Evolutionary conservation across 1,140 invertebrate genomes (phyloP).

Genomic region (Pseudoatta argentina): DNA sequence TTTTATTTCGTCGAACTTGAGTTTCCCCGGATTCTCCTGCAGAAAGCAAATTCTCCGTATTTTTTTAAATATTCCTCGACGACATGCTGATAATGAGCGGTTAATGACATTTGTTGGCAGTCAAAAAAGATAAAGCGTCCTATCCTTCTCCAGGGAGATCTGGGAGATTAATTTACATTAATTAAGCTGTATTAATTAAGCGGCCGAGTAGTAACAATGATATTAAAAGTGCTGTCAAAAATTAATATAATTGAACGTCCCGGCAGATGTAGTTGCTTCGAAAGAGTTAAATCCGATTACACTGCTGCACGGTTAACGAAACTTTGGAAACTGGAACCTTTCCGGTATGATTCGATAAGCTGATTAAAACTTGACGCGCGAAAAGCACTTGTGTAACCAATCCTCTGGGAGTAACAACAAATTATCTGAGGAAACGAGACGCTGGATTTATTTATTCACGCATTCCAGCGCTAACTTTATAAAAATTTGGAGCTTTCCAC

Average conservation of each 20-base stretch:
- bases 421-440: slow-evolving; percentile 27
- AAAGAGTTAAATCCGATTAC: slow-evolving; percentile 57
- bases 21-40: background rate
- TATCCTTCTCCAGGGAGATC: background rate
- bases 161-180: slow-evolving; percentile 42
- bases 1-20: background rate
- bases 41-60: background rate
- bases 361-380: slow-evolving; percentile 35
- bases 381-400: slow-evolving; percentile 36
- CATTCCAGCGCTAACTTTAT: background rate
- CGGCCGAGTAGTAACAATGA: slow-evolving; percentile 7
- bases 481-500: slow-evolving; percentile 22
- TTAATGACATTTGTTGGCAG: background rate
- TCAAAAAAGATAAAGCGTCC: background rate
- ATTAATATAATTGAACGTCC: slow-evolving; percentile 47
- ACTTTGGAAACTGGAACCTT: slow-evolving; percentile 30
- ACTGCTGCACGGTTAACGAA: slow-evolving; percentile 30
- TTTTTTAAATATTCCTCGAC: background rate
- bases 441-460: slow-evolving; percentile 34
- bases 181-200: slow-evolving; percentile 4
- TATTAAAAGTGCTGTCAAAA: slow-evolving; percentile 24
- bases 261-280: slow-evolving; percentile 10
- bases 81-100: slow-evolving; percentile 7
- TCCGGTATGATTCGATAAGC: slow-evolving; percentile 44
- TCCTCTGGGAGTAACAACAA: background rate